phyloP scores from a whole-genome alignment of 2,888 invertebrate genomes.

The Gastrophysa polygoni region DNA sequence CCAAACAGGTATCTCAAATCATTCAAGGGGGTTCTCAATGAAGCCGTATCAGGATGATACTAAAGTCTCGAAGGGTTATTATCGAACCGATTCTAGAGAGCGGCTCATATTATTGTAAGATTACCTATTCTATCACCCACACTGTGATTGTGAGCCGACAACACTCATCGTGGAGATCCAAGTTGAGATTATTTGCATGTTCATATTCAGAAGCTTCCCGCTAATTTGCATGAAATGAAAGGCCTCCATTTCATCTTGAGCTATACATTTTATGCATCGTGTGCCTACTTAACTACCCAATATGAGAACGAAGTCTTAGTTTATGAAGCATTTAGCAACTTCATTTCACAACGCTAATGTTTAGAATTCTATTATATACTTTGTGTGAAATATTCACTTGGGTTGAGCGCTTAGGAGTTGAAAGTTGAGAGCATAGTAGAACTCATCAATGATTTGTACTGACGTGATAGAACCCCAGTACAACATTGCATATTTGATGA shows the following conservation, averaged over 20 bases:
- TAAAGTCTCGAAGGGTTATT: no score
- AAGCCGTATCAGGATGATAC: no score
- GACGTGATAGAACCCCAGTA: neutral
- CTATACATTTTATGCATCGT: constrained; percentile 26
- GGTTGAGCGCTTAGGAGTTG: neutral
- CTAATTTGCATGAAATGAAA: constrained; percentile 29
- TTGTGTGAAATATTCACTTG: neutral
- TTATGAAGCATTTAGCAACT: constrained; percentile 25
- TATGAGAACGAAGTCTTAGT: constrained; percentile 24
- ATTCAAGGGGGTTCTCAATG: no score
- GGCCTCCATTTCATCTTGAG: constrained; percentile 16
- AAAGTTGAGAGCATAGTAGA: neutral
- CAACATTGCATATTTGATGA: no score
- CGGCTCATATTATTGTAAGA: neutral
- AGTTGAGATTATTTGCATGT: constrained; percentile 20
- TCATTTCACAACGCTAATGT: constrained; percentile 19
- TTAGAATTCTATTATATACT: neutral
- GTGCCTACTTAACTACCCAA: constrained; percentile 27
- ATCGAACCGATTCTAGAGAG: neutral
- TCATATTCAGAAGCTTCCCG: constrained; percentile 25
- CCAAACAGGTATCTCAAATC: no score
- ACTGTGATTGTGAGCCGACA: neutral
- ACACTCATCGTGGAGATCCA: neutral
- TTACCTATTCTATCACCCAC: neutral
- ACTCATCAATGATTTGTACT: no score